phyloP scores from a whole-genome alignment of 2,888 invertebrate genomes.

The Fabriciana adippe region DNA sequence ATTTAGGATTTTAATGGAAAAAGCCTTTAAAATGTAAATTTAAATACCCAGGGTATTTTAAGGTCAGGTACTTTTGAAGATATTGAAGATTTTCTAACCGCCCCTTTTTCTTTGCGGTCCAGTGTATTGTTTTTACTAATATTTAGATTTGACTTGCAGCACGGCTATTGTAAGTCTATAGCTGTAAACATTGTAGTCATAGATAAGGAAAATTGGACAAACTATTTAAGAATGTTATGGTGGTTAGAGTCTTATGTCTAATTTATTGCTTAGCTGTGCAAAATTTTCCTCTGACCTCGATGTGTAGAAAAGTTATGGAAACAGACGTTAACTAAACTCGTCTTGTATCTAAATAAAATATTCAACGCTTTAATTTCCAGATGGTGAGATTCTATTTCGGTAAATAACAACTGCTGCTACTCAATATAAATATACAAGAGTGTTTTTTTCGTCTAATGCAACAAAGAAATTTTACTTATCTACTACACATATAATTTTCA shows the following conservation, averaged over 20 bases:
- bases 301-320: conserved; percentile 8
- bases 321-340: conserved; percentile 17
- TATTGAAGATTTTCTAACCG: no score
- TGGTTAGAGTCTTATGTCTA: conserved; percentile 11
- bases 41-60: no score
- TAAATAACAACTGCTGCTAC: background rate
- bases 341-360: conserved; percentile 12
- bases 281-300: conserved; percentile 28
- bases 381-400: conserved; percentile 20
- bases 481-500: no score
- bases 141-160: conserved; percentile 5
- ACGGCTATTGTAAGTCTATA: background rate
- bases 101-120: no score
- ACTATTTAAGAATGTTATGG: conserved; percentile 7
- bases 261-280: conserved; percentile 19
- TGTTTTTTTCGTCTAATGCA: conserved; percentile 5
- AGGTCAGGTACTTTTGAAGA: no score
- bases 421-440: background rate
- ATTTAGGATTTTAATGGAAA: no score
- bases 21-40: no score
- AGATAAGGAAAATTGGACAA: conserved; percentile 9
- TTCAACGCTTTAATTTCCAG: conserved; percentile 18
- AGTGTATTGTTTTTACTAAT: background rate
- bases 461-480: background rate
- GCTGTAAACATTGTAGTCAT: conserved; percentile 11